Base-by-base conservation (phyloP, 1,140 invertebrate genomes). In the Drosophila equinoxialis region DNA sequence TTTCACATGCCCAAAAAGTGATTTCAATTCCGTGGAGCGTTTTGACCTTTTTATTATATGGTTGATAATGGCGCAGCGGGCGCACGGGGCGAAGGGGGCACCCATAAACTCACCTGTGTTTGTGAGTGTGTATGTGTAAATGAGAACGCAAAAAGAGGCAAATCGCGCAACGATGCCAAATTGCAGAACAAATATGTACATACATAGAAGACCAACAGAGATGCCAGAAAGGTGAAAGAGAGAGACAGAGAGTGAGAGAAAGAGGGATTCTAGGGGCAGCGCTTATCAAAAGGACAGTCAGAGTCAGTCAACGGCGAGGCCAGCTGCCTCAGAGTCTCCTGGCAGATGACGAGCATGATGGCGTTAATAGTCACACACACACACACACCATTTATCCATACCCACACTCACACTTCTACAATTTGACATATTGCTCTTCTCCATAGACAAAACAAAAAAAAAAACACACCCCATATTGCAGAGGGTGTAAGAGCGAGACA, bases 141-240 rank as follows among this genome's bases (percentile, higher is more conserved):
- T 87, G 84, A 74, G 84, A 89, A 76, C 77, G 76, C 77, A 90
- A 90, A 90, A 90, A 90, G 87, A 90, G 84, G 87, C 87, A 79
- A 90, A 89, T 87, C 69, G 77, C 76, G 79, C 87, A 81, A 74
- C 81, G 73, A 70, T 70, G 78, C 74, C 89, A 90, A 90, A 90
- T 89, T 90, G 87, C 87, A 90, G 75, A 78, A 84, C 87, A 90
- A 90, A 90, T 90, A 90, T 90, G 89, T 90, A 85, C 14, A 48
- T 23, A 11, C 20, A 51, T 51, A 51, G 45, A 23, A 20, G 20
- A 23, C 45, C n/a, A 13, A 30, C 5, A 13, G 8, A 1, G 54
- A 6, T 2, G 55, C 14, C 11, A 14, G 65, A 30, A 30, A 30
- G 30, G 30, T 30, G 60, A n/a, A 51, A 8, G 23, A 39, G 33